phyloP scores from a whole-genome alignment of 2,888 invertebrate genomes.

The Cephus sareptanus region DNA sequence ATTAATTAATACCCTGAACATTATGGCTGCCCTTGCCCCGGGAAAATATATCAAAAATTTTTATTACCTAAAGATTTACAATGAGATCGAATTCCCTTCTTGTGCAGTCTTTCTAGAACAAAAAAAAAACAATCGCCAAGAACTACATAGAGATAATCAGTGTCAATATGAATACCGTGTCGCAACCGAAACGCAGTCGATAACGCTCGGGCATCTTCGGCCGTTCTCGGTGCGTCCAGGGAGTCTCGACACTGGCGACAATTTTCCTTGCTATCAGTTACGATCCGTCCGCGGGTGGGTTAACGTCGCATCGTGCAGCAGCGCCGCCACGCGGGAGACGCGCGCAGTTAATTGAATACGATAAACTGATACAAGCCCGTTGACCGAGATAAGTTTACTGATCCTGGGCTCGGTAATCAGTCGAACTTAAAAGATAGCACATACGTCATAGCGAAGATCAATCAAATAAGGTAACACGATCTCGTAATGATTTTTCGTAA shows the following conservation, averaged over 20 bases:
- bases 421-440: conserved; percentile 8
- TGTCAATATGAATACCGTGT: neutral
- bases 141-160: neutral
- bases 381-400: conserved; percentile 30
- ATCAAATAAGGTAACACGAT: neutral
- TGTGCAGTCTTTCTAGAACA: neutral
- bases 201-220: conserved; percentile 4
- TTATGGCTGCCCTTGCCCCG: neutral
- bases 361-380: conserved; percentile 41
- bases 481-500: neutral
- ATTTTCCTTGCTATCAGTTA: conserved; percentile 37
- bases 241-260: conserved; percentile 18
- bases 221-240: conserved; percentile 19
- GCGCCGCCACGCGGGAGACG: conserved; percentile 24
- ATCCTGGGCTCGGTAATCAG: conserved; percentile 21
- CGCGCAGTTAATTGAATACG: conserved; percentile 30
- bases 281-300: conserved; percentile 33
- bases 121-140: neutral
- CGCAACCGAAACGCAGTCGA: neutral
- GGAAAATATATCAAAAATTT: neutral
- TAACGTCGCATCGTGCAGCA: conserved; percentile 26
- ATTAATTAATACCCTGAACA: neutral
- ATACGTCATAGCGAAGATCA: neutral
- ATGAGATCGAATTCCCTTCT: neutral
- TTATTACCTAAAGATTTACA: neutral